Conservation (phyloP, 2,797 vertebrate genomes). For the Danionella dracula region DNA sequence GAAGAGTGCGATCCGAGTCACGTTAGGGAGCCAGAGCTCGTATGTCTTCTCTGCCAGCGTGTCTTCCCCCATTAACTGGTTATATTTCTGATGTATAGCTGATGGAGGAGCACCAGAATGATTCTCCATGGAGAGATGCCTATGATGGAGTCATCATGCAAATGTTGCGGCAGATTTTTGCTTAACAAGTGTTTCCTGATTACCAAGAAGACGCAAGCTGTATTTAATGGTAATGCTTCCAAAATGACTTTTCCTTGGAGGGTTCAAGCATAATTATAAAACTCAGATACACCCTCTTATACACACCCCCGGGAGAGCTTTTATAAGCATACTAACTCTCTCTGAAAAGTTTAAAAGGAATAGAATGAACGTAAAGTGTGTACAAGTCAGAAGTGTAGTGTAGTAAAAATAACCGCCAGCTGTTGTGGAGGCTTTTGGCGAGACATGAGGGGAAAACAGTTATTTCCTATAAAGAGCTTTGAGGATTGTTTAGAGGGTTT, state of each 20-base stretch:
- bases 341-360: conserved; percentile 15
- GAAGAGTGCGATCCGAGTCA: conserved; percentile 20
- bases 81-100: conserved; percentile 31
- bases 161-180: conserved; percentile 37
- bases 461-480: conserved; percentile 13
- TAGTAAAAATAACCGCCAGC: conserved; percentile 39
- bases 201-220: conserved; percentile 26
- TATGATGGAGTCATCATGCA: conserved; percentile 41
- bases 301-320: conserved; percentile 3
- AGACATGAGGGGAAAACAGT: conserved; percentile 18
- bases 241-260: conserved; percentile 33
- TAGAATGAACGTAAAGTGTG: conserved; percentile 16
- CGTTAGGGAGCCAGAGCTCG: conserved; percentile 29
- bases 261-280: conserved; percentile 26
- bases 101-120: conserved; percentile 21
- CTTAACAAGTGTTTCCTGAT: conserved; percentile 39
- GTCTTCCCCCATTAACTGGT: conserved; percentile 36
- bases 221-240: conserved; percentile 37
- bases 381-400: conserved; percentile 2
- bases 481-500: conserved; percentile 1
- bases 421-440: conserved; percentile 36
- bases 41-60: conserved; percentile 21
- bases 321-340: conserved; percentile 2
- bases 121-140: conserved; percentile 18
- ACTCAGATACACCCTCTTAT: conserved; percentile 2